Percentiles rank a stretch among this genome's conserved stretches.
Conservation (phyloP, 2,888 invertebrate species). For the Alcis repandata region DNA sequence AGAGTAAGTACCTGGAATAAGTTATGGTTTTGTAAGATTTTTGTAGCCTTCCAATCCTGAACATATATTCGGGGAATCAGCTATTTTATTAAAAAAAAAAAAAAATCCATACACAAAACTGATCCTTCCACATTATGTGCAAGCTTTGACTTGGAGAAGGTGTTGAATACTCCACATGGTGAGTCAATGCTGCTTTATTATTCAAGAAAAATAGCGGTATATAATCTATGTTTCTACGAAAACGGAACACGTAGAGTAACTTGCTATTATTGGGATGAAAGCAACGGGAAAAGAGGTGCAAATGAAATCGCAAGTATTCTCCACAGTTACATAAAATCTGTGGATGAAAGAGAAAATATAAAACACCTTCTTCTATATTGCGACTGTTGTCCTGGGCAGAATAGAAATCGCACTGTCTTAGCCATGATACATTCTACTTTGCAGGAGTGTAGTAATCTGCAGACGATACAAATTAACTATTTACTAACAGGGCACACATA, state of each 20-base stretch:
- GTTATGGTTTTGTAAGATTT: too few relatives aligned
- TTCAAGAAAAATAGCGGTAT: constrained; percentile 42
- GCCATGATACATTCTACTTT: constrained; percentile 44
- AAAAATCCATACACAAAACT: constrained; percentile 34
- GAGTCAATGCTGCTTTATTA: constrained; percentile 47
- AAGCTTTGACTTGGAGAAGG: constrained; percentile 44
- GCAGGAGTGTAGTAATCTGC: constrained; percentile 42
- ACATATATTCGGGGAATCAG: too few relatives aligned
- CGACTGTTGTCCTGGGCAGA: constrained; percentile 50
- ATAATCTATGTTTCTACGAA: constrained; percentile 46
- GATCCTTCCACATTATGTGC: constrained; percentile 30
- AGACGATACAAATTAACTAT: constrained; percentile 48
- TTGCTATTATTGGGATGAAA: constrained; percentile 47
- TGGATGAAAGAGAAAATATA: constrained; percentile 40
- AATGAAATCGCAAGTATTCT: constrained; percentile 45
- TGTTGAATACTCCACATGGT: constrained; percentile 51
- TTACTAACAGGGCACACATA: constrained; percentile 57
- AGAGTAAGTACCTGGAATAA: too few relatives aligned
- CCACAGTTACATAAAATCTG: constrained; percentile 35
- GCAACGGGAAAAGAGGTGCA: constrained; percentile 44
- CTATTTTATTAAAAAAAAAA: too few relatives aligned
- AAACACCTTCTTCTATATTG: constrained; percentile 44
- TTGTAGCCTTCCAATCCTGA: too few relatives aligned
- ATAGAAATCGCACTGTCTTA: constrained; percentile 51
- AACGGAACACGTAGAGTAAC: constrained; percentile 40